Percentiles rank a stretch among this genome's conserved stretches.
phyloP scores from a whole-genome alignment of 2,888 invertebrate species.

The Eupithecia subumbrata region DNA sequence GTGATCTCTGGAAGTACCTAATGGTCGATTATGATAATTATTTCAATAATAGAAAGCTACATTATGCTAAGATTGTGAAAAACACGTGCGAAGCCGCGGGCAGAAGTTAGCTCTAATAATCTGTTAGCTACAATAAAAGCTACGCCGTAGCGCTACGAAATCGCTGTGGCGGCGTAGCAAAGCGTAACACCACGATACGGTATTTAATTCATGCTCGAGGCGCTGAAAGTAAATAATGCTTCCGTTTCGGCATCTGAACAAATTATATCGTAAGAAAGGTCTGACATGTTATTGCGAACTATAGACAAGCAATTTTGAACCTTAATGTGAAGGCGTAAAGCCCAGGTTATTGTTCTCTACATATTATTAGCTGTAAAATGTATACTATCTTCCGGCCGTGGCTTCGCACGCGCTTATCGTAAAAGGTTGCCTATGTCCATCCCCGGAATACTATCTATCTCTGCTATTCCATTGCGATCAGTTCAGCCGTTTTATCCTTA shows the following conservation, averaged over 20 bases:
- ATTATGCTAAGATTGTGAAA: too few relatives aligned
- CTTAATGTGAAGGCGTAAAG: not conserved
- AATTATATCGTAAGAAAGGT: not conserved
- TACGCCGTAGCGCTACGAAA: not conserved
- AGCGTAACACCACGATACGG: not conserved
- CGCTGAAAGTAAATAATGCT: not conserved
- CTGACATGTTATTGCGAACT: conserved; percentile 2
- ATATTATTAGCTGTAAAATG: not conserved
- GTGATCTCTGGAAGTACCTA: too few relatives aligned
- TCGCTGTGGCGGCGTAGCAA: not conserved
- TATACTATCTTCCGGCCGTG: not conserved
- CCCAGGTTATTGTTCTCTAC: not conserved
- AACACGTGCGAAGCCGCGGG: too few relatives aligned
- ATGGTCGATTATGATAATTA: too few relatives aligned
- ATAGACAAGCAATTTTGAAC: not conserved
- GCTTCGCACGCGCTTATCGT: not conserved
- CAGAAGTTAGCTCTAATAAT: too few relatives aligned
- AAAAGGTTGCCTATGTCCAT: not conserved
- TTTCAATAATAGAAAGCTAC: too few relatives aligned
- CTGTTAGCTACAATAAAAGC: too few relatives aligned
- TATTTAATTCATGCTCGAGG: not conserved
- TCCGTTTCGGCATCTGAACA: not conserved
- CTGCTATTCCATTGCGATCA: not conserved
- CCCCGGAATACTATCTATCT: not conserved
- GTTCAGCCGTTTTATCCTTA: not conserved